Conservation (phyloP, 2,113 vertebrate genomes). For the Plectropomus leopardus region DNA sequence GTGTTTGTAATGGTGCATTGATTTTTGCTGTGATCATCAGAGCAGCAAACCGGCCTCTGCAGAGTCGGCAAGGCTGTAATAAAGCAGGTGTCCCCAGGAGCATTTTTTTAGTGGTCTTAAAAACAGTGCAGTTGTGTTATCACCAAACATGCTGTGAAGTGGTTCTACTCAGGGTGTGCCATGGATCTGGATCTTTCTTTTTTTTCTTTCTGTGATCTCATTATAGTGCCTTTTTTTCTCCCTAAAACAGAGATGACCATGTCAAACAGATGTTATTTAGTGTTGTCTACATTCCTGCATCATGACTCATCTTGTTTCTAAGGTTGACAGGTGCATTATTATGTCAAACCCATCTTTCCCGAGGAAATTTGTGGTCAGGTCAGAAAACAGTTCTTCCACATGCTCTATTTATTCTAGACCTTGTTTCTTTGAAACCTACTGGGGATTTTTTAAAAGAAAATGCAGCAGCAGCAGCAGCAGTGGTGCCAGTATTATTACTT, state of each 20-base stretch:
- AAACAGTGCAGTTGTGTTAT: background rate
- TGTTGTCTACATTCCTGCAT: slow-evolving; percentile 8
- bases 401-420: slow-evolving; percentile 1
- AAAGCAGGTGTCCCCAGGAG: slow-evolving; percentile 33
- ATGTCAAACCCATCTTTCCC: background rate
- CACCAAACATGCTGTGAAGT: background rate
- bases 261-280: background rate
- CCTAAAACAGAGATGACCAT: background rate
- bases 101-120: slow-evolving; percentile 3
- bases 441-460: background rate
- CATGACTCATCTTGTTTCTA: background rate
- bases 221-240: background rate
- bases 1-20: slow-evolving; percentile 39
- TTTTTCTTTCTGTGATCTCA: slow-evolving; percentile 1
- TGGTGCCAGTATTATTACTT: background rate
- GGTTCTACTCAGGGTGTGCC: too few relatives aligned
- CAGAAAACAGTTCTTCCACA: background rate
- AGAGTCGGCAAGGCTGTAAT: slow-evolving; percentile 16
- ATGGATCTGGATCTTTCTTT: too few relatives aligned
- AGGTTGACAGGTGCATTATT: slow-evolving; percentile 13
- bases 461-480: background rate
- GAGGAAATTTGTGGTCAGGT: background rate
- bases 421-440: background rate
- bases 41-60: slow-evolving; percentile 42
- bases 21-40: slow-evolving; percentile 51